A percentile compares a stretch with the other conserved stretches of the same genome.
phyloP scores from a whole-genome alignment of 2,888 invertebrate species.

The Sussaba pulchella region DNA sequence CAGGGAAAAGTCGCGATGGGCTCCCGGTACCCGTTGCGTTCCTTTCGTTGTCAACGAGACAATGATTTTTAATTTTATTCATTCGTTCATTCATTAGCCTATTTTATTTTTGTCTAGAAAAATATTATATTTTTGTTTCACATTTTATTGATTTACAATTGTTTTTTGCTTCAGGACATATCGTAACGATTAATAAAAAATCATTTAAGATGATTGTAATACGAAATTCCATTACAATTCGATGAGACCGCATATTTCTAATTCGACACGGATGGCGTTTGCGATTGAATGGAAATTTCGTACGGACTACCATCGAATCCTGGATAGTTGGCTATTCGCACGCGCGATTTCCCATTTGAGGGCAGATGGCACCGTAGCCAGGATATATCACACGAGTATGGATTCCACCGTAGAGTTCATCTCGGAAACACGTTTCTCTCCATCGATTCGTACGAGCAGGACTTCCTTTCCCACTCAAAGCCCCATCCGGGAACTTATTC shows the following conservation, averaged over 20 bases:
- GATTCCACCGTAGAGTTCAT: neutral
- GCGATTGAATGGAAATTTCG: neutral
- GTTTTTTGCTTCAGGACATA: neutral
- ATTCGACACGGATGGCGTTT: neutral
- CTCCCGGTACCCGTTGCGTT: neutral
- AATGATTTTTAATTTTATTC: too few species aligned
- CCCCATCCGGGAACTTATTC: slow-evolving; percentile 4
- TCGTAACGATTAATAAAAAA: neutral
- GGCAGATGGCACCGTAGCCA: neutral
- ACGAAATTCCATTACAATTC: neutral
- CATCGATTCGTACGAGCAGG: slow-evolving; percentile 2
- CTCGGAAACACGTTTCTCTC: slow-evolving; percentile 9
- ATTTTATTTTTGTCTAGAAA: neutral
- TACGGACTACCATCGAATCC: neutral
- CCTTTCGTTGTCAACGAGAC: neutral
- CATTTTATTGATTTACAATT: neutral
- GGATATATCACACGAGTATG: slow-evolving; percentile 14
- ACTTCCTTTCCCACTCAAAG: slow-evolving; percentile 15
- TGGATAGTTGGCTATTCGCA: neutral
- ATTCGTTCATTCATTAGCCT: too few species aligned
- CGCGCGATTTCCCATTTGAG: neutral
- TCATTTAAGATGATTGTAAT: neutral
- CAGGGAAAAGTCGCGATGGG: slow-evolving; percentile 1
- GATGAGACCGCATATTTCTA: neutral
- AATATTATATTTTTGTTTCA: neutral